These are phyloP conservation scores for Nudaria mundana DNA, from an alignment of 2,888 invertebrate species.

Conservation along the genomic window DNA sequence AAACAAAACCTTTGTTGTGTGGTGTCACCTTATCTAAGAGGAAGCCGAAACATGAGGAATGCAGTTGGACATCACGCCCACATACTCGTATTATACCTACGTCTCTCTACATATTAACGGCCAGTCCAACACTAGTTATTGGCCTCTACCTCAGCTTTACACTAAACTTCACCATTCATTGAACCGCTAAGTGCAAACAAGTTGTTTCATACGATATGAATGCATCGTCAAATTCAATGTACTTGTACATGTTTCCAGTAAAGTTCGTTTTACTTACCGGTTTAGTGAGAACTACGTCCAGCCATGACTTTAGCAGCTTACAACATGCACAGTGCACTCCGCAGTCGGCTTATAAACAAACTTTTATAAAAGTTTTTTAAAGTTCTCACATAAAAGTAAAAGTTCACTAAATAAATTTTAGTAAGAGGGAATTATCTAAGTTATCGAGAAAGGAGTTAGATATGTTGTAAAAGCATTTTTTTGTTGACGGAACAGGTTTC, in stretches of 20 bases:
- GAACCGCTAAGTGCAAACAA: constrained; percentile 14
- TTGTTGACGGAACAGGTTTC: constrained; percentile 60
- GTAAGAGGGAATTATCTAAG: constrained; percentile 31
- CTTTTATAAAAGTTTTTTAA: constrained; percentile 60
- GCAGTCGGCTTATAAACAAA: constrained; percentile 56
- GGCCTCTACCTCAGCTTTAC: constrained; percentile 28
- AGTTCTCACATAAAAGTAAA: constrained; percentile 43
- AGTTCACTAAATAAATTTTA: constrained; percentile 35
- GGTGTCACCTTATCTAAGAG: constrained; percentile 16
- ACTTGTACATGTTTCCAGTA: constrained; percentile 49
- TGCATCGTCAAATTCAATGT: constrained; percentile 11
- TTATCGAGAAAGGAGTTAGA: constrained; percentile 33
- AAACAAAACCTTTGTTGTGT: constrained; percentile 41
- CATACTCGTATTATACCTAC: too few species aligned
- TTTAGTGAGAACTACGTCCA: constrained; percentile 67
- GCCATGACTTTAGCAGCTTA: constrained; percentile 61
- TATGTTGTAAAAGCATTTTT: constrained; percentile 44
- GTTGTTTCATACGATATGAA: constrained; percentile 16
- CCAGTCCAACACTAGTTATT: constrained; percentile 12
- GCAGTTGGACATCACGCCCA: constrained; percentile 24
- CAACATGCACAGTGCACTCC: constrained; percentile 57
- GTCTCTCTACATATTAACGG: too few species aligned
- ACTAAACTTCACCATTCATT: constrained; percentile 16
- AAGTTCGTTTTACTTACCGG: constrained; percentile 73
- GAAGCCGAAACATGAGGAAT: constrained; percentile 20